These are phyloP conservation scores for Lordiphosa andalusiaca DNA, from an alignment of 2,888 invertebrate genomes.

Conservation along the genomic window DNA sequence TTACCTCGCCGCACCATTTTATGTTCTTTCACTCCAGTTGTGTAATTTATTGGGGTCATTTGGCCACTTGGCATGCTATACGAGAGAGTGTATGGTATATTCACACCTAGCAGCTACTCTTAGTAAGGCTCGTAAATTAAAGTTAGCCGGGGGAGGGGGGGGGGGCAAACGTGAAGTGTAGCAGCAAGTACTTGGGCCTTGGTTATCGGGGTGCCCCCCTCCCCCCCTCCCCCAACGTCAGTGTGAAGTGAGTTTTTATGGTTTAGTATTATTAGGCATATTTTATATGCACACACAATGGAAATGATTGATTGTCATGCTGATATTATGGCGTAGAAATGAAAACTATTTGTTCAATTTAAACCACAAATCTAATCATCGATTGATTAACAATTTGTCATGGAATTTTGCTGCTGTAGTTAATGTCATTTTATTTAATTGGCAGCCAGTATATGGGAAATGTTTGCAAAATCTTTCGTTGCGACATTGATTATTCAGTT, in stretches of 20 bases:
- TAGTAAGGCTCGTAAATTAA: slow-evolving; percentile 30
- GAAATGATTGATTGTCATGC: slow-evolving; percentile 30
- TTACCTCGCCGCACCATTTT: background rate
- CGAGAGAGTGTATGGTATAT: slow-evolving; percentile 27
- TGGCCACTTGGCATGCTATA: slow-evolving; percentile 26
- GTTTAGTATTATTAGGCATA: slow-evolving; percentile 14
- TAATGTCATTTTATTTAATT: too few relatives aligned
- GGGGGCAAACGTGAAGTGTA: slow-evolving; percentile 5
- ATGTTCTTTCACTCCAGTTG: slow-evolving; percentile 25
- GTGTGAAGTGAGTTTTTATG: slow-evolving; percentile 12
- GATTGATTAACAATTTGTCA: too few relatives aligned
- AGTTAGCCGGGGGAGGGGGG: too few relatives aligned
- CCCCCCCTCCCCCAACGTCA: too few relatives aligned
- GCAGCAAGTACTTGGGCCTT: slow-evolving; percentile 8
- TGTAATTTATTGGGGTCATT: slow-evolving; percentile 67
- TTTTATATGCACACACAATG: slow-evolving; percentile 30
- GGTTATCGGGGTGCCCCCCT: slow-evolving; percentile 25
- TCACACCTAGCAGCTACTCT: slow-evolving; percentile 34
- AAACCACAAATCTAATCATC: too few relatives aligned
- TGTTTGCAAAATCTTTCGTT: too few relatives aligned
- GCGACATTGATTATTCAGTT: too few relatives aligned
- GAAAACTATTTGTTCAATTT: too few relatives aligned
- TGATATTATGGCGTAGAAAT: slow-evolving; percentile 10
- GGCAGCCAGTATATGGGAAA: too few relatives aligned
- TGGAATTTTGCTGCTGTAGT: too few relatives aligned